phyloP scores from a whole-genome alignment of 2,888 invertebrate species.

The Doris montereyensis region DNA sequence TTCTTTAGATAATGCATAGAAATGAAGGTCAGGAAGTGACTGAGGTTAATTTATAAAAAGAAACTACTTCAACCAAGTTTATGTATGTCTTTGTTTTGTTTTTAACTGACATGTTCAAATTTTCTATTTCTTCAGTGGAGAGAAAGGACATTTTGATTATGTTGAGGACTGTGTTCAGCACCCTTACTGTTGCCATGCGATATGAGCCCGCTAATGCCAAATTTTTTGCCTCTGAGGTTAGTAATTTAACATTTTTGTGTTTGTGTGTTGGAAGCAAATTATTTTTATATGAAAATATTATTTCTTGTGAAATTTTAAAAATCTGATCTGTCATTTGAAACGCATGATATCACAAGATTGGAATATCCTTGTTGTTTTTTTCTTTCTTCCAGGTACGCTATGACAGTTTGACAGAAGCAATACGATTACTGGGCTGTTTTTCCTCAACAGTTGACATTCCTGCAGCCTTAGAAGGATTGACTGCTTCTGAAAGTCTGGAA shows the following conservation, averaged over 20 bases:
- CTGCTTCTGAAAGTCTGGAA: constrained; percentile 45
- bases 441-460: constrained; percentile 59
- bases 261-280: too few relatives aligned
- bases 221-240: constrained; percentile 95
- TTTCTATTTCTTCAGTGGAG: constrained; percentile 56
- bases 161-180: constrained; percentile 91
- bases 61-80: too few relatives aligned
- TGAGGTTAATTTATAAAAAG: too few relatives aligned
- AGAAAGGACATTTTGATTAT: constrained; percentile 81
- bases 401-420: constrained; percentile 92
- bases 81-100: too few relatives aligned
- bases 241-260: too few relatives aligned
- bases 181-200: constrained; percentile 96
- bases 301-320: too few relatives aligned
- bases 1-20: too few relatives aligned
- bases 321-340: too few relatives aligned
- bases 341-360: too few relatives aligned
- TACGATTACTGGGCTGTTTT: constrained; percentile 94
- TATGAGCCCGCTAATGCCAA: constrained; percentile 99
- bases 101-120: not conserved
- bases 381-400: constrained; percentile 85
- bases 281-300: too few relatives aligned
- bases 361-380: too few relatives aligned
- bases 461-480: constrained; percentile 42
- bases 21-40: too few relatives aligned